Percentiles rank a stretch among this genome's conserved stretches.
Conservation (phyloP, 2,797 vertebrate species). For the Apodemus agrarius region DNA sequence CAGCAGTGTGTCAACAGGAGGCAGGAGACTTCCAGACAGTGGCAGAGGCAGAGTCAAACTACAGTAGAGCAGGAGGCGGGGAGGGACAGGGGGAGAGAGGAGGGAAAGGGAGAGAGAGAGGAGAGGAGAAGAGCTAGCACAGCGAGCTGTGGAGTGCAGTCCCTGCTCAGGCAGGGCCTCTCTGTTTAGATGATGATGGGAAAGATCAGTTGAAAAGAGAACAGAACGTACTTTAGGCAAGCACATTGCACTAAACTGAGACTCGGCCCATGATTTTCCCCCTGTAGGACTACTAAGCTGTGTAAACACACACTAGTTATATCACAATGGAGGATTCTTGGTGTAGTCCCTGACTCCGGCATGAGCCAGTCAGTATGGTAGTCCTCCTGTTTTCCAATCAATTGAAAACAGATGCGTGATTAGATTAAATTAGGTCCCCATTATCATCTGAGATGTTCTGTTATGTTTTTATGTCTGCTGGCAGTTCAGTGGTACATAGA, state of each 20-base stretch:
- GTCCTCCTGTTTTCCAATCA: slow-evolving; percentile 45
- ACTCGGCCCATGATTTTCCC: neutral
- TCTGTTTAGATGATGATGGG: neutral
- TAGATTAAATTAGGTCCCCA: slow-evolving; percentile 55
- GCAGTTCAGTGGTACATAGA: slow-evolving; percentile 11
- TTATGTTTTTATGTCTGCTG: slow-evolving; percentile 65
- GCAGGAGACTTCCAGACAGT: neutral
- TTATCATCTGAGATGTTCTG: slow-evolving; percentile 37
- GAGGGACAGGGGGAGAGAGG: too few relatives aligned
- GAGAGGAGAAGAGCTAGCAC: too few relatives aligned
- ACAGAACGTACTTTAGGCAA: neutral
- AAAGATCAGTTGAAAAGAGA: neutral
- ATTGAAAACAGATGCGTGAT: slow-evolving; percentile 48
- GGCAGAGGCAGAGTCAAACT: neutral
- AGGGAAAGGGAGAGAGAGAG: neutral
- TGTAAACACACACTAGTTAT: neutral
- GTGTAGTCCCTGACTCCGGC: neutral
- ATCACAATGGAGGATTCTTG: neutral
- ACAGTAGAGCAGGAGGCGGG: neutral
- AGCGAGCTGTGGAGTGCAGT: neutral
- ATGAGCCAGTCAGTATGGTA: neutral
- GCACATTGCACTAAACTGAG: neutral
- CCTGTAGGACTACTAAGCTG: neutral
- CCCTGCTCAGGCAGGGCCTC: neutral
- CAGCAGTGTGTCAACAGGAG: neutral